Evolutionary conservation across 35 echinoderm and acorn worm genomes (phyloP).

Genomic region (Heliocidaris erythrogramma): DNA sequence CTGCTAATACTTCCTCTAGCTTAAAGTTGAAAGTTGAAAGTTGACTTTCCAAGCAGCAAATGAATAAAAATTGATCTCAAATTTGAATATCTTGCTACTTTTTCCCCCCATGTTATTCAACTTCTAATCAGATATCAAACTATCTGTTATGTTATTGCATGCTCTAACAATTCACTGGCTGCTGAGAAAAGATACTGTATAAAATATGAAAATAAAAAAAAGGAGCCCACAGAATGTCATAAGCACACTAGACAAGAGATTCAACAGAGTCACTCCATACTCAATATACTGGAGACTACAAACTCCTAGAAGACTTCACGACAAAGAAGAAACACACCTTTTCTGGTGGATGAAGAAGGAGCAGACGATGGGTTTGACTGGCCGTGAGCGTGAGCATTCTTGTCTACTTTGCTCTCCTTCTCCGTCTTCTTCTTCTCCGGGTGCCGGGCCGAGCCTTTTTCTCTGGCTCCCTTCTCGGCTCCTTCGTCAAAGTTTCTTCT

Average conservation of each 20-base stretch:
- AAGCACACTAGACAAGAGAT: neutral
- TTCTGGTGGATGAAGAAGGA: conserved; percentile 53
- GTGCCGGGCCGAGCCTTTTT: conserved; percentile 59
- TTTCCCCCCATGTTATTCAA: neutral
- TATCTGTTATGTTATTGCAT: neutral
- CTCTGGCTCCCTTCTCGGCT: conserved; percentile 44
- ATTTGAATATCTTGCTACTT: neutral
- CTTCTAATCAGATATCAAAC: neutral
- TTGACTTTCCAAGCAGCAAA: neutral
- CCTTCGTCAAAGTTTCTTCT: conserved; percentile 59
- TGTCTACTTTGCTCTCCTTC: conserved; percentile 47
- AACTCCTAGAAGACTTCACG: neutral
- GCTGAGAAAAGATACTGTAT: neutral
- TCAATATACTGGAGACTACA: neutral
- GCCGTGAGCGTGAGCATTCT: neutral
- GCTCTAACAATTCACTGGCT: neutral
- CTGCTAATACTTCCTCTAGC: neutral
- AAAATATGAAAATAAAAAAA: neutral
- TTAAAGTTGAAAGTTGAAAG: neutral
- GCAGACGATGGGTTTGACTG: neutral
- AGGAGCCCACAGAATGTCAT: neutral
- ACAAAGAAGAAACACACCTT: conserved; percentile 37
- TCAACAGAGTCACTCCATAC: neutral
- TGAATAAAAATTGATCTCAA: neutral
- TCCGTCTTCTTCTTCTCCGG: conserved; percentile 66